Evolutionary conservation across 1,140 invertebrate genomes (phyloP), one percentile per base, ranked within the genome.

Genomic region (Drosophila murphyi): DNA sequence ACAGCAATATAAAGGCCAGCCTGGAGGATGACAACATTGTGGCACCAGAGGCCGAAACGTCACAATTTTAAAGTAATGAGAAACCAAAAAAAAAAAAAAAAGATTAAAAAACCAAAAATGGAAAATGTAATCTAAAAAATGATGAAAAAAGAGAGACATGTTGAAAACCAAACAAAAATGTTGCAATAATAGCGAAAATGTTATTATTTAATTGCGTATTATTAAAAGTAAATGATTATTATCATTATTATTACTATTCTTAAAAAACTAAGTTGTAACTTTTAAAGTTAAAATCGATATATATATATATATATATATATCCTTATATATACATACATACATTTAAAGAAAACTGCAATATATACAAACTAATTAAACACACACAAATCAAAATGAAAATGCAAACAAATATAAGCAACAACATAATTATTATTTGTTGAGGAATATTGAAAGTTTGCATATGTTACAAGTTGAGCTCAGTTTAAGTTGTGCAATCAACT

Each of bases 161-260:
- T 72, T 65, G 52, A 39, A 67, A 47, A 68, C 20, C 41, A 51
- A 63, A 52, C 52, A 59, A 48, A 85, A 77, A 80, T 80, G 72
- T 83, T 81, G 80, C 87, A 90, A 82, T 90, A 90, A 89, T 89
- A 89, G 87, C 81, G 64, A 89, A 89, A 90, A 83, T 88, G 85
- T 88, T 88, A 89, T 88, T 80, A 88, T 89, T 89, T 90, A 73
- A 82, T 77, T 88, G 76, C 76, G 76, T 83, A 87, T 87, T 87
- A 87, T 79, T 81, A 88, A 75, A 81, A 78, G 62, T 67, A 73
- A 90, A 88, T 83, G 79, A 86, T 90, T 88, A 80, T 77, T 72
- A 76, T 76, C 51, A 79, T 73, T 60, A 76, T 78, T 81, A 81
- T 81, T 76, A 73, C 57, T 80, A 88, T 87, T 77, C 76, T 78